Conservation (phyloP, 1,140 invertebrate species). For the Stegodyphus mimosarum region DNA sequence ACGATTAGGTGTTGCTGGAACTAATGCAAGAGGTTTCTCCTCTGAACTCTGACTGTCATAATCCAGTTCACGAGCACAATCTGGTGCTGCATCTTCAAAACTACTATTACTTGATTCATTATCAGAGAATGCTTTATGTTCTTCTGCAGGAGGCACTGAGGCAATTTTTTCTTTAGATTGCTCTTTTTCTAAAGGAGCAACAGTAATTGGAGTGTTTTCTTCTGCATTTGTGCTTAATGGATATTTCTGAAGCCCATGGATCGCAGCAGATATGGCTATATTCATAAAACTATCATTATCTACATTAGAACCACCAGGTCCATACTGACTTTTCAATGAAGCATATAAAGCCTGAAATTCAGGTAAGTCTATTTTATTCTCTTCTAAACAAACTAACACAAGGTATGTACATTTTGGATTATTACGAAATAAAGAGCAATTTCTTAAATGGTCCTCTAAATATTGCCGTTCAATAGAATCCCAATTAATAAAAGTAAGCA, state of each 20-base stretch:
- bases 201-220: constrained; percentile 55
- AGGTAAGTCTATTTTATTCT: constrained; percentile 72
- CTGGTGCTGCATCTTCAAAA: constrained; percentile 35
- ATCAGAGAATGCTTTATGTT: constrained; percentile 16
- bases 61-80: constrained; percentile 31
- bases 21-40: background rate
- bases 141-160: background rate
- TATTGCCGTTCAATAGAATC: constrained; percentile 68
- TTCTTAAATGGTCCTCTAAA: constrained; percentile 71
- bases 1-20: background rate
- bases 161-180: constrained; percentile 40
- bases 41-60: constrained; percentile 49
- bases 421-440: constrained; percentile 70
- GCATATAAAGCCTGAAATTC: constrained; percentile 72
- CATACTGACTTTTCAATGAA: constrained; percentile 70
- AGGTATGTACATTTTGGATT: constrained; percentile 72
- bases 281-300: constrained; percentile 68
- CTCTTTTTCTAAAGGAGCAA: constrained; percentile 55
- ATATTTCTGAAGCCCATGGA: constrained; percentile 65
- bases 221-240: constrained; percentile 22
- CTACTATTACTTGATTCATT: constrained; percentile 51
- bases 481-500: constrained; percentile 72
- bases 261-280: constrained; percentile 68
- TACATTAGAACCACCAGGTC: constrained; percentile 64
- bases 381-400: constrained; percentile 73